Evolutionary conservation across 2,113 vertebrate species (phyloP).

Genomic region (Toxostoma redivivum): DNA sequence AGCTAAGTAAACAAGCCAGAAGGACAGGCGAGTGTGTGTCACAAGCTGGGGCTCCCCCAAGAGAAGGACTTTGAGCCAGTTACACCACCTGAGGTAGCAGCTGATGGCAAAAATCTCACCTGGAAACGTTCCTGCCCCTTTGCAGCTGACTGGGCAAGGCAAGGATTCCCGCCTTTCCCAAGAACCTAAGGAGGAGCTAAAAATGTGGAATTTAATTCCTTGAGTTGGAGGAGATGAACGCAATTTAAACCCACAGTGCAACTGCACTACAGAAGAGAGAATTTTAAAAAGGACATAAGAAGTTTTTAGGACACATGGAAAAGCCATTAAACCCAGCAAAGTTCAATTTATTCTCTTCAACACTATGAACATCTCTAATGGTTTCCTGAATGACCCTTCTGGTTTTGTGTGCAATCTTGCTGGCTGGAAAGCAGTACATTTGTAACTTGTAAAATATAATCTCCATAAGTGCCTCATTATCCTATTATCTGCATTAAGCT

Average conservation of each 20-base stretch:
- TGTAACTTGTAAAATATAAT: conserved; percentile 11
- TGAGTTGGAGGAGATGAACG: not conserved
- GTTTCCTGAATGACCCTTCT: not conserved
- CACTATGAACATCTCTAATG: not conserved
- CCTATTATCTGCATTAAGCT: not conserved
- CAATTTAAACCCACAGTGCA: not conserved
- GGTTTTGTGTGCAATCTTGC: not conserved
- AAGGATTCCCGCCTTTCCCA: not conserved
- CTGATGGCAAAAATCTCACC: not conserved
- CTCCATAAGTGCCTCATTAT: conserved; percentile 15
- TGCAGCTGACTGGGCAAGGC: not conserved
- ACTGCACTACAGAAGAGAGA: not conserved
- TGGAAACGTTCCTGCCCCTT: not conserved
- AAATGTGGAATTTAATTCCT: not conserved
- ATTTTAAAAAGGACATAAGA: not conserved
- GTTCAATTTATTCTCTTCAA: not conserved
- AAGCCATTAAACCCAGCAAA: not conserved
- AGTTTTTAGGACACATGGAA: not conserved
- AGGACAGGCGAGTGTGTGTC: not conserved
- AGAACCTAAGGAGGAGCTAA: not conserved
- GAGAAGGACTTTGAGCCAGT: not conserved
- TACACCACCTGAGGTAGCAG: not conserved
- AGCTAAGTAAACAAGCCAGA: not conserved
- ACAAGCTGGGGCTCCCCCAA: not conserved
- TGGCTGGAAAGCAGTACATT: not conserved